phyloP scores from a whole-genome alignment of 2,888 invertebrate species.

The Cataglyphis cursor region DNA sequence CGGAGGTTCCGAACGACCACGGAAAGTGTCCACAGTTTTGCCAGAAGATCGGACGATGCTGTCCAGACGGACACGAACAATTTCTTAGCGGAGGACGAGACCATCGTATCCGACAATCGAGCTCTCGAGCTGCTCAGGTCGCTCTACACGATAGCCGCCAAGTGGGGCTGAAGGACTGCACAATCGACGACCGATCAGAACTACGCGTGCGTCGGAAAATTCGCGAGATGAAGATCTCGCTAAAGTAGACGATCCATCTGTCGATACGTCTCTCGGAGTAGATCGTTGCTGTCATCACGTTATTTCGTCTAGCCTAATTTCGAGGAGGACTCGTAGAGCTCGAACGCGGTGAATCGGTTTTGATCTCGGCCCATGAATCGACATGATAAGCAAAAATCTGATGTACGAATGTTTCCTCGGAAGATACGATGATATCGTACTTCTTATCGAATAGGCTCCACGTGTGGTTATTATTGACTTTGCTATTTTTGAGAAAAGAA shows the following conservation, averaged over 20 bases:
- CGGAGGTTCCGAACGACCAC: slow-evolving; percentile 81
- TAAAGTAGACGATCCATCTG: slow-evolving; percentile 33
- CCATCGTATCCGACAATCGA: slow-evolving; percentile 90
- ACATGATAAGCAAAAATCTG: background rate
- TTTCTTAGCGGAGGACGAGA: slow-evolving; percentile 82
- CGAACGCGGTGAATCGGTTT: slow-evolving; percentile 33
- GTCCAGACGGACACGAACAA: slow-evolving; percentile 83
- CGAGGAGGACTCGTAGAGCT: background rate
- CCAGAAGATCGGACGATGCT: slow-evolving; percentile 80
- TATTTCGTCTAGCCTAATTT: slow-evolving; percentile 17
- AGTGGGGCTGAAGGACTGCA: slow-evolving; percentile 90
- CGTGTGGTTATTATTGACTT: background rate
- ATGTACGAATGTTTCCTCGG: background rate
- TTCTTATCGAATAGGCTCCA: background rate
- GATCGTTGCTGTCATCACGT: slow-evolving; percentile 45
- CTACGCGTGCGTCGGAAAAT: slow-evolving; percentile 36
- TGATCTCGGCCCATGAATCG: slow-evolving; percentile 46
- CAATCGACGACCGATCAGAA: slow-evolving; percentile 9
- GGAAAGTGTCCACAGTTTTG: slow-evolving; percentile 81
- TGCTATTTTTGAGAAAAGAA: background rate
- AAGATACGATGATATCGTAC: background rate
- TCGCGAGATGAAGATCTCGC: slow-evolving; percentile 41
- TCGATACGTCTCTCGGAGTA: slow-evolving; percentile 34
- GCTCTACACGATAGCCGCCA: slow-evolving; percentile 94
- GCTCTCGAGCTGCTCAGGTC: slow-evolving; percentile 94